Conservation (phyloP, 2,888 invertebrate genomes). For the Deroplatys truncata region DNA sequence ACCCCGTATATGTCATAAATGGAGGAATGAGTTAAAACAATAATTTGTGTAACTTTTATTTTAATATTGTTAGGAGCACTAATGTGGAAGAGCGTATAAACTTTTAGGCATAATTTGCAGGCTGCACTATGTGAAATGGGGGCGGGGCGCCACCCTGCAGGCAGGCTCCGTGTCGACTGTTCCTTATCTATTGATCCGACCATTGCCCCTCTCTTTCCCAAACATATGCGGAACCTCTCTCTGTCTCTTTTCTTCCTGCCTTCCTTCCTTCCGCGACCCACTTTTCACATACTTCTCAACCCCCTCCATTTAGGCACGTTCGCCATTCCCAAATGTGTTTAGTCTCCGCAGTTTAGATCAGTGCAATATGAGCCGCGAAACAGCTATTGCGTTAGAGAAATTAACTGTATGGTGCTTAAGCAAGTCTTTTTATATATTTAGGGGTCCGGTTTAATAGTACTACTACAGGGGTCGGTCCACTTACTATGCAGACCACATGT, state of each 20-base stretch:
- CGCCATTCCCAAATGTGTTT: neutral
- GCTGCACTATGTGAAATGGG: neutral
- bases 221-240: neutral
- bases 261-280: neutral
- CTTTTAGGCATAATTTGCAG: neutral
- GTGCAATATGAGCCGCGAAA: neutral
- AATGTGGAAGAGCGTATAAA: neutral
- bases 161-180: neutral
- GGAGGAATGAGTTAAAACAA: too few relatives aligned
- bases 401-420: too few relatives aligned
- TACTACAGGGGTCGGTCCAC: too few relatives aligned
- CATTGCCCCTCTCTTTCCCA: neutral
- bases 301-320: neutral
- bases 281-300: neutral
- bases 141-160: neutral
- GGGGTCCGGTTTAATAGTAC: too few relatives aligned
- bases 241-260: neutral
- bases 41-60: too few relatives aligned
- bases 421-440: too few relatives aligned
- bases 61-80: neutral
- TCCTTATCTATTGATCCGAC: constrained; percentile 13
- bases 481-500: too few relatives aligned
- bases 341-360: neutral
- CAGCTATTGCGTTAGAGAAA: too few relatives aligned
- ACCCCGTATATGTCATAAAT: too few relatives aligned